These are phyloP conservation scores for Ophion obscuratus DNA, from an alignment of 2,888 invertebrate genomes.

Conservation along the genomic window DNA sequence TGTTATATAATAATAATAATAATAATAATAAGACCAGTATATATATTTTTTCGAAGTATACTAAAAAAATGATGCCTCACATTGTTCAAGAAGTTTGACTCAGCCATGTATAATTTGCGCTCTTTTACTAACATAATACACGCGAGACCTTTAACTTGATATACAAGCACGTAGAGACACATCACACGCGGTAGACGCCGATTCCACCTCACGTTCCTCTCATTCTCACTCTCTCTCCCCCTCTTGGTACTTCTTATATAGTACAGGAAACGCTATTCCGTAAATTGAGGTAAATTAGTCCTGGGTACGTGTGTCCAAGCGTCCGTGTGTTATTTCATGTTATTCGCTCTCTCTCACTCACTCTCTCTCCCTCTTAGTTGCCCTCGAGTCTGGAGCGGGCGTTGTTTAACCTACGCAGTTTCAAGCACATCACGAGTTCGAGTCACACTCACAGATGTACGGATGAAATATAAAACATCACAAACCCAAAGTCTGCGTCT, in stretches of 20 bases:
- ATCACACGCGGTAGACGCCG: constrained; percentile 24
- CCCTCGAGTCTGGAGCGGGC: constrained; percentile 63
- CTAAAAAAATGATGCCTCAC: not conserved
- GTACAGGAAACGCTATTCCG: constrained; percentile 81
- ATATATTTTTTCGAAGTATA: not conserved
- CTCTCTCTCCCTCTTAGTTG: constrained; percentile 28
- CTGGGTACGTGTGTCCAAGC: constrained; percentile 60
- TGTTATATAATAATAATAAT: no score
- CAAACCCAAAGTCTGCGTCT: constrained; percentile 35
- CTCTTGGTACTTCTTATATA: constrained; percentile 29
- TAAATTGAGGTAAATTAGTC: constrained; percentile 81
- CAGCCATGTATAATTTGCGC: not conserved
- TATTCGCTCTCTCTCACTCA: not conserved
- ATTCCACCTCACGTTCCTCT: constrained; percentile 44
- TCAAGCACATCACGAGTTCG: constrained; percentile 64
- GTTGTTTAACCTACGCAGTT: constrained; percentile 80
- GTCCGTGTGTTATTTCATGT: not conserved
- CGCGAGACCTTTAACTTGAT: constrained; percentile 29
- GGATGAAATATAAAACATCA: constrained; percentile 20
- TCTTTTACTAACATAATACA: not conserved
- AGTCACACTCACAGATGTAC: constrained; percentile 63
- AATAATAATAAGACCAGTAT: not conserved
- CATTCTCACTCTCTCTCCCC: not conserved
- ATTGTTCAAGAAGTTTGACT: not conserved
- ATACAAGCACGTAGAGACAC: constrained; percentile 5